Evolutionary conservation across 2,888 invertebrate species (phyloP), one percentile per base, ranked within the genome.

Genomic region (Anthophora plumipes): DNA sequence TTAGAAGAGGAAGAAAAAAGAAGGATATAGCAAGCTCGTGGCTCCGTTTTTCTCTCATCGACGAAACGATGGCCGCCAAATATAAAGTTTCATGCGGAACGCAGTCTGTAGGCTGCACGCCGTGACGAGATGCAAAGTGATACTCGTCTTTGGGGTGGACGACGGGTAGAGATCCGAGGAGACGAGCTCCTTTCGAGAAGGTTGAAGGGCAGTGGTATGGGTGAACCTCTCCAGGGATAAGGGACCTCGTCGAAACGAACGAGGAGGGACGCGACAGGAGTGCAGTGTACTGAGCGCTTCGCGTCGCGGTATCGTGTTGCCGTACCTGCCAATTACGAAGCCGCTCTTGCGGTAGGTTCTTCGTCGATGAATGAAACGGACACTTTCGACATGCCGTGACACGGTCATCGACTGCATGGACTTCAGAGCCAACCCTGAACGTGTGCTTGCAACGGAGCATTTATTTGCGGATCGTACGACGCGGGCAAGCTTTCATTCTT

Each of bases 311-410:
- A 83, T 90, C 90, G 82, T 85, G 83, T 89, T 90, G 88, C 89
- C 84, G 85, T 89, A 89, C 86, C 90, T 90, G 90, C 88, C 89
- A 90, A 90, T 90, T 89, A 89, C 89, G 84, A 87, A 90, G 88
- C 88, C 87, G 82, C 87, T 89, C 83, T 86, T 87, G 90, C 89
- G 90, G 85, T 89, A 84, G 81, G 77, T 78, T 80, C 77, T 61
- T 80, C 84, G 74, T 60, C 77, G 82, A 83, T 84, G 86, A 85
- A 69, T 80, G 76, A 83, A 88, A 81, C 78, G 83, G 88, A 85
- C 85, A 85, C 79, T 82, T 84, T 67, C 82, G 82, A 82, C 87
- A 79, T 84, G 80, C 80, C 83, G 84, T 87, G 88, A 88, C 86
- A 88, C 88, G 89, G 82, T 88, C 87, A 84, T 85, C 85, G 76